Evolutionary conservation across 1,140 invertebrate genomes (phyloP), one percentile per base, ranked within the genome.

Genomic region (Mercenaria mercenaria): DNA sequence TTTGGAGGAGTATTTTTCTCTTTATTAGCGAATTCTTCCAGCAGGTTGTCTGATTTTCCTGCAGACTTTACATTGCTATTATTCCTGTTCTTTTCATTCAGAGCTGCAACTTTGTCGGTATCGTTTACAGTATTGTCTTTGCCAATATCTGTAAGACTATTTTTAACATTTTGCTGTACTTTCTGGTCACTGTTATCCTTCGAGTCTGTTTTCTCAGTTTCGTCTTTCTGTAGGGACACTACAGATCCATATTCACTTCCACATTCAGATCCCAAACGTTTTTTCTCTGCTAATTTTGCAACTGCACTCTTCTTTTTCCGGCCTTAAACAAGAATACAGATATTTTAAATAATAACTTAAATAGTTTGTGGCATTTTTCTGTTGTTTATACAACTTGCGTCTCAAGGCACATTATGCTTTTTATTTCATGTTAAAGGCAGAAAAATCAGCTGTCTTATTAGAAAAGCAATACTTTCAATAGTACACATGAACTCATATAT

Each of bases 11-110:
- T 29, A 77, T 34, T 29, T n/a, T 64, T 64, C 18, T 83, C 56
- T 67, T 64, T 83, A 6, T 67, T 3, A 3, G 43, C 37, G 43
- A 41, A 11, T n/a, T 8, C 26, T 41, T 52, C 47, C 34, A 61
- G 29, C 13, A 41, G 26, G 20, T 47, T 69, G 13, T 69, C 20
- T 74, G 98, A 98, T 6, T 96, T 97, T 3, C 97, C 97, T 64
- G 59, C 72, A 64, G 89, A 97, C 18, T 97, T 96, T 47, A 96
- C 97, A 1, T 93, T 97, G 2, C 97, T 97, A 92, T 97, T 97
- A 47, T 91, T 95, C 50, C 93, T 96, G 61, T 96, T 96, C 61
- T 84, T 97, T 52, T 82, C 96, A 56, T 96, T 96, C 23, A 96
- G 96, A 59, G 74, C 61, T 37, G 11, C 13, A 29, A 67, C 96